Conservation (phyloP, 2,797 vertebrate species). For the Phoebastria nigripes region DNA sequence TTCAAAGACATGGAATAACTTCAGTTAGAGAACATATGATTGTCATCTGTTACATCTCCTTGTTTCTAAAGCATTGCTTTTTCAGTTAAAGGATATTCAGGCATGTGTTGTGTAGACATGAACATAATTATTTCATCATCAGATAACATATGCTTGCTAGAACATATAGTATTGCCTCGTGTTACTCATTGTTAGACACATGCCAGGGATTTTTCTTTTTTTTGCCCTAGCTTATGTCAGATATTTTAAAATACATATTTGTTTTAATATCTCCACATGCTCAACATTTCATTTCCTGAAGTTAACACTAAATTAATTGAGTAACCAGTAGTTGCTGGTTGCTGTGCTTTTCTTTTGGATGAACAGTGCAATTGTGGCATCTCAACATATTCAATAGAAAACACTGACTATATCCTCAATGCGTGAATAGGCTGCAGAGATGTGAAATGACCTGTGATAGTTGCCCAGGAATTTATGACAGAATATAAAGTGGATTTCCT, state of each 20-base stretch:
- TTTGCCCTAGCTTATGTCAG: neutral
- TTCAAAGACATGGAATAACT: neutral
- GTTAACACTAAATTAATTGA: neutral
- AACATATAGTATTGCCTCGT: neutral
- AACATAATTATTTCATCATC: constrained; percentile 3
- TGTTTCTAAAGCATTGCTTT: neutral
- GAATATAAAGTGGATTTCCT: neutral
- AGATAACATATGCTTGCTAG: neutral
- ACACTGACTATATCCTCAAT: neutral
- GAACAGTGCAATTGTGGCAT: neutral
- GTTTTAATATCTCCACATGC: neutral
- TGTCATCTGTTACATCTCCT: neutral
- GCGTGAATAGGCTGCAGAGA: neutral
- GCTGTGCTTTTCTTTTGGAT: neutral
- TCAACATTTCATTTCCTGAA: neutral
- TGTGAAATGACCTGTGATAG: neutral
- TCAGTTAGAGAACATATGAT: neutral
- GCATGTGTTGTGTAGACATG: neutral
- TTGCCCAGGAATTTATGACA: neutral
- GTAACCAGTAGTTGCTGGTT: neutral
- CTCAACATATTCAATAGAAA: neutral
- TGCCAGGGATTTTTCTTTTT: neutral
- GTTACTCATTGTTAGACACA: neutral
- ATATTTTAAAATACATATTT: neutral
- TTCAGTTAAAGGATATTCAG: neutral